These are phyloP conservation scores for Epistrophe grossulariae DNA, from an alignment of 2,888 invertebrate species.

Conservation along the genomic window DNA sequence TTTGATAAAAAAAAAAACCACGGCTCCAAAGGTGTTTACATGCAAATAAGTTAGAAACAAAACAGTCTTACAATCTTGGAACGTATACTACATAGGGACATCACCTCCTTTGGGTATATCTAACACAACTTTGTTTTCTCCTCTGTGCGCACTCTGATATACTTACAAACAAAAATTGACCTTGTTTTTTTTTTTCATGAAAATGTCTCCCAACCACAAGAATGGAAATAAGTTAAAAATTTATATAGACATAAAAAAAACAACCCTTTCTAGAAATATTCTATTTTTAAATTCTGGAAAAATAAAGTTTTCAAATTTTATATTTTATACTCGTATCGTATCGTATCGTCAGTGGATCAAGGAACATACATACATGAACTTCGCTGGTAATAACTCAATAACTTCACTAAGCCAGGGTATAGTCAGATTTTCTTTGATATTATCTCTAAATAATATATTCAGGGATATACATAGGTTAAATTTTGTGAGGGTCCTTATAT, in stretches of 20 bases:
- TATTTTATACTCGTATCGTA: conserved; percentile 21
- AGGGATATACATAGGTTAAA: background rate
- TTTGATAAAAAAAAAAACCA: background rate
- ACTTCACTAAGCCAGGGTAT: background rate
- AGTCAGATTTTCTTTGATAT: background rate
- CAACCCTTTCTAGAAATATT: conserved; percentile 40
- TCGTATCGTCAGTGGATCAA: conserved; percentile 55
- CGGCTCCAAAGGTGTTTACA: conserved; percentile 59
- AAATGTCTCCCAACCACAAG: background rate
- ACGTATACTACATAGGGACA: background rate
- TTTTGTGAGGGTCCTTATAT: background rate
- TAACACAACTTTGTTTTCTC: conserved; percentile 5
- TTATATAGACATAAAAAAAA: background rate
- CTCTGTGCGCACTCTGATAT: background rate
- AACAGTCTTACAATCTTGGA: background rate
- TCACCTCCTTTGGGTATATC: background rate
- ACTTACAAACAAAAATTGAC: background rate
- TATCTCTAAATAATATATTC: background rate
- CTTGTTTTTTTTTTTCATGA: conserved; percentile 11
- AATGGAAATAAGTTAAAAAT: background rate
- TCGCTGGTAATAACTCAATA: conserved; percentile 34
- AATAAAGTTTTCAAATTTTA: conserved; percentile 57
- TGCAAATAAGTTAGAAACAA: conserved; percentile 51
- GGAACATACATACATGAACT: conserved; percentile 21
- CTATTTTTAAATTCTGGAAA: conserved; percentile 12